A percentile compares a stretch with the other conserved stretches of the same genome.
Conservation (phyloP, 23 tunicate genomes). For the Oikopleura vanhoeffeni region DNA sequence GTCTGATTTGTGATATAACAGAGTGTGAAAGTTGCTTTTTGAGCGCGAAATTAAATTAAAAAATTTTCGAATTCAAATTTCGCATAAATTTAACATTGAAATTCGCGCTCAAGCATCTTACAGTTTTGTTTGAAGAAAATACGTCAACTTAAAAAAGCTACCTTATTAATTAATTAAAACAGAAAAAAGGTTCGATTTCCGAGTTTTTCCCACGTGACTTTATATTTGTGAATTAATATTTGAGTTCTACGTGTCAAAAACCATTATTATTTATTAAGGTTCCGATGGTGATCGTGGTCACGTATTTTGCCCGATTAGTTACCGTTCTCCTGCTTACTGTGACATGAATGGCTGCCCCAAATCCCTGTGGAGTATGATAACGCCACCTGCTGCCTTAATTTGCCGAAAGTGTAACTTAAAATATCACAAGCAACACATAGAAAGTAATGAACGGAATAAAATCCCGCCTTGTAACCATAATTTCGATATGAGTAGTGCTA, state of each 20-base stretch:
- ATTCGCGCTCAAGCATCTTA: too few relatives aligned
- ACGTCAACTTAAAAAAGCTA: too few relatives aligned
- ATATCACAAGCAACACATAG: neutral
- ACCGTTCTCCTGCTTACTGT: slow-evolving; percentile 76
- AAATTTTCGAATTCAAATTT: too few relatives aligned
- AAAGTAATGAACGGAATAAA: neutral
- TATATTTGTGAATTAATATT: too few relatives aligned
- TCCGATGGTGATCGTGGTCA: slow-evolving; percentile 26
- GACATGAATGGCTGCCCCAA: slow-evolving; percentile 42
- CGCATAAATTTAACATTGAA: too few relatives aligned
- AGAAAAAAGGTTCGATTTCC: too few relatives aligned
- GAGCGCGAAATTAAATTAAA: too few relatives aligned
- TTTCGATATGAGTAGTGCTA: neutral
- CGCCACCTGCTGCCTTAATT: slow-evolving; percentile 73
- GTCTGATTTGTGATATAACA: too few relatives aligned
- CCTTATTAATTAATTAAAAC: too few relatives aligned
- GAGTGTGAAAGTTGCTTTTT: too few relatives aligned
- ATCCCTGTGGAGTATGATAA: slow-evolving; percentile 72
- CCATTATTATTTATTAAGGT: neutral
- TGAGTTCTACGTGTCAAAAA: neutral
- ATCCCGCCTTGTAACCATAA: neutral
- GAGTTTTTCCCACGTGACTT: too few relatives aligned
- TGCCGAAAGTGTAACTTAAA: slow-evolving; percentile 31
- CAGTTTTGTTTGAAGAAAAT: too few relatives aligned
- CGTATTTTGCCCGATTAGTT: slow-evolving; percentile 49